phyloP scores from a whole-genome alignment of 2,888 invertebrate genomes.

The Callyntrura sp. region DNA sequence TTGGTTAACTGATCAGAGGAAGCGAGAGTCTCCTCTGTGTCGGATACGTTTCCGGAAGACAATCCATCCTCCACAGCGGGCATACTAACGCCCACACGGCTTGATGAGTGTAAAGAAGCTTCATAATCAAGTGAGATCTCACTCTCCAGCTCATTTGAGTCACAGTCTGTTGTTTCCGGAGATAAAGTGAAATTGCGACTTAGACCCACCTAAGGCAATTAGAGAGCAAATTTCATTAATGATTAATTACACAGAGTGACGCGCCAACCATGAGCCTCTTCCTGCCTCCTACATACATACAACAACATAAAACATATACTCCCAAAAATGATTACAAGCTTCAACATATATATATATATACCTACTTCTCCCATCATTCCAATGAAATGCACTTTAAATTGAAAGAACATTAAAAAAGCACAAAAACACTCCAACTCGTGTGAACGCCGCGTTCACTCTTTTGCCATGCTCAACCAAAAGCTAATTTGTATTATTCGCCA shows the following conservation, averaged over 20 bases:
- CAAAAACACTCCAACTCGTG: constrained; percentile 38
- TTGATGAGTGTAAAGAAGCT: constrained; percentile 85
- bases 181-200: constrained; percentile 95
- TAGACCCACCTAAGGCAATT: constrained; percentile 88
- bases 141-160: constrained; percentile 95
- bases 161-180: constrained; percentile 97
- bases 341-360: not conserved
- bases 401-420: constrained; percentile 13
- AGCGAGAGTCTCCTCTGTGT: constrained; percentile 88
- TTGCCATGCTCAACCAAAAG: not conserved
- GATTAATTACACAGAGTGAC: constrained; percentile 71
- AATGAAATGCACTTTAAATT: constrained; percentile 32
- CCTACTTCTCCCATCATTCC: not conserved
- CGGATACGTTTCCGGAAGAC: constrained; percentile 97
- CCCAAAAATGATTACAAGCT: constrained; percentile 29
- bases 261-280: constrained; percentile 35
- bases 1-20: constrained; percentile 72
- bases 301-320: not conserved
- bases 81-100: constrained; percentile 89
- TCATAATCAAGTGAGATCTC: constrained; percentile 89
- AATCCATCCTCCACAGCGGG: constrained; percentile 97
- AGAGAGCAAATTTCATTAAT: constrained; percentile 75
- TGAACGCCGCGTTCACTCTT: not conserved
- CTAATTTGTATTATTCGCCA: constrained; percentile 42
- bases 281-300: not conserved